A percentile compares a stretch with the other conserved stretches of the same genome.
phyloP scores from a whole-genome alignment of 2,113 vertebrate species.

The Heteronetta atricapilla region DNA sequence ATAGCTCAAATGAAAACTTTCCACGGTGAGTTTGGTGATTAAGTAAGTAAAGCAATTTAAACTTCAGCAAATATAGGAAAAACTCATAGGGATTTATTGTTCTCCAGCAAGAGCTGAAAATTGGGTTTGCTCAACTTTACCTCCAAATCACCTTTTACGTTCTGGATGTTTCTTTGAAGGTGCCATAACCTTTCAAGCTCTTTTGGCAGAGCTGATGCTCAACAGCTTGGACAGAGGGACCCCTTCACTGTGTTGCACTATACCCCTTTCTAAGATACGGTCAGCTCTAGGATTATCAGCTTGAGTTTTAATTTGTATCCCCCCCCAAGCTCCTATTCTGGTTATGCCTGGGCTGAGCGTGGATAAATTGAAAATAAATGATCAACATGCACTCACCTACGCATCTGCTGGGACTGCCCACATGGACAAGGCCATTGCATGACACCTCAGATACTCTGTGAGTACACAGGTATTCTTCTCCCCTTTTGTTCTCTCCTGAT shows the following conservation, averaged over 20 bases:
- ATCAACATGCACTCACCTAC: not conserved
- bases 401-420: not conserved
- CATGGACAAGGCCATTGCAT: not conserved
- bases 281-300: not conserved
- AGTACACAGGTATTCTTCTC: not conserved
- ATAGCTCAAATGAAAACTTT: not conserved
- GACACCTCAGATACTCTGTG: not conserved
- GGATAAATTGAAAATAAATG: not conserved
- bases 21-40: not conserved
- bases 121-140: not conserved
- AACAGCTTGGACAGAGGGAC: not conserved
- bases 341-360: not conserved
- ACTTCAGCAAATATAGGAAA: not conserved
- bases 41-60: constrained; percentile 7
- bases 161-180: not conserved
- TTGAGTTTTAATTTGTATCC: not conserved
- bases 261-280: not conserved
- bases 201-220: not conserved
- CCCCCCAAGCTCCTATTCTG: not conserved
- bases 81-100: not conserved
- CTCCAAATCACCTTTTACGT: not conserved
- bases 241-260: not conserved
- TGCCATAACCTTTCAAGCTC: constrained; percentile 4
- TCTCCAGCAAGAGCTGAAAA: not conserved
- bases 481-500: not conserved